Evolutionary conservation across 2,797 vertebrate genomes (phyloP).

Genomic region (Darevskia mixta): DNA sequence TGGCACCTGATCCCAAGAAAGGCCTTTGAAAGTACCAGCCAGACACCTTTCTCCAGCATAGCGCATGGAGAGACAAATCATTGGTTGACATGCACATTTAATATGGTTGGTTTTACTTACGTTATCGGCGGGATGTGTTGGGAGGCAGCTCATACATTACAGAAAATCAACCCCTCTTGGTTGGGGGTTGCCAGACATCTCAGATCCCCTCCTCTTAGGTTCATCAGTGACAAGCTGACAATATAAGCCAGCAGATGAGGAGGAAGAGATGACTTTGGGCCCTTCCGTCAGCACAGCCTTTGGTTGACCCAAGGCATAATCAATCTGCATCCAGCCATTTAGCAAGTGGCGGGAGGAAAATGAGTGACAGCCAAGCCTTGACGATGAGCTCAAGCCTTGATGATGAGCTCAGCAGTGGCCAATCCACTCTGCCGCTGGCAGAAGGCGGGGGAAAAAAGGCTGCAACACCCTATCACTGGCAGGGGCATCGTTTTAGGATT

Average conservation of each 20-base stretch:
- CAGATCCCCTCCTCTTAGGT: no score
- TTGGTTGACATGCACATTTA: not conserved
- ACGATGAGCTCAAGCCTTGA: not conserved
- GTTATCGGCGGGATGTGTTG: no score
- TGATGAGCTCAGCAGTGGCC: not conserved
- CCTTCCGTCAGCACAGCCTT: no score
- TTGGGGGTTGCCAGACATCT: not conserved
- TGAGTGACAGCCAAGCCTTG: not conserved
- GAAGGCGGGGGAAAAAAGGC: not conserved
- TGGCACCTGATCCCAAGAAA: not conserved
- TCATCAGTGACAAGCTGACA: not conserved
- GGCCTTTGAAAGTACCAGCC: not conserved
- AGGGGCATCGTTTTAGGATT: not conserved
- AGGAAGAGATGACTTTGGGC: not conserved
- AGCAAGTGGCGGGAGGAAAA: not conserved
- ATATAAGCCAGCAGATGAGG: not conserved
- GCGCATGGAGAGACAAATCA: not conserved
- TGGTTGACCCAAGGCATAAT: not conserved
- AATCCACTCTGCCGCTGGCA: not conserved
- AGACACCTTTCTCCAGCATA: not conserved
- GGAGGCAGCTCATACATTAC: not conserved
- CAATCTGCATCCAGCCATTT: not conserved
- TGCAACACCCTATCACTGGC: no score
- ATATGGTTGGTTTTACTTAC: not conserved
- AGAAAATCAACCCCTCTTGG: not conserved